Conservation (phyloP, 2,113 vertebrate genomes). For the Hystrix brachyura region DNA sequence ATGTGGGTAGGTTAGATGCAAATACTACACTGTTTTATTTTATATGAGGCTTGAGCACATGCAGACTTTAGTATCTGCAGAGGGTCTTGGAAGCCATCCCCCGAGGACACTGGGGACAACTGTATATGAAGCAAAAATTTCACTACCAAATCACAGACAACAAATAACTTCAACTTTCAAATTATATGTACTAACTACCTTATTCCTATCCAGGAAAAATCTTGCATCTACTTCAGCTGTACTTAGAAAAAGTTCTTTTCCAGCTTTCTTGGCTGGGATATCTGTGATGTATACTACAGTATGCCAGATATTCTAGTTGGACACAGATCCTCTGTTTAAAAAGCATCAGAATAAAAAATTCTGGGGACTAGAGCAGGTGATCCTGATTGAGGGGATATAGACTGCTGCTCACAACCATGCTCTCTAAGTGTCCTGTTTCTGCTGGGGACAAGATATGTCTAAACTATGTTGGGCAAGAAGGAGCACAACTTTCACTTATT, state of each 20-base stretch:
- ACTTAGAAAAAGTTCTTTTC: neutral
- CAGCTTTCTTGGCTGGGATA: neutral
- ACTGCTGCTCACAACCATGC: neutral
- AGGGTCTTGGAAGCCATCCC: neutral
- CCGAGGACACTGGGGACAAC: neutral
- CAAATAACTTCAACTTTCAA: conserved; percentile 35
- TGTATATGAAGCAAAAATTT: neutral
- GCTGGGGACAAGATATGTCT: neutral
- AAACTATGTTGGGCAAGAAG: neutral
- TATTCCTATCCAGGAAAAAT: neutral
- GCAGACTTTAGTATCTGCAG: neutral
- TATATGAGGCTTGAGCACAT: neutral
- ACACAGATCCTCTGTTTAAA: neutral
- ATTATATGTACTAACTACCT: neutral
- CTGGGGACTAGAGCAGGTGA: neutral
- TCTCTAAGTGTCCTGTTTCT: neutral
- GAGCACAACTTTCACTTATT: neutral
- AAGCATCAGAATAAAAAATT: neutral
- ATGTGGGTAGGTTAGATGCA: neutral
- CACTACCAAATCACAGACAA: neutral
- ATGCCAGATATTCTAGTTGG: neutral
- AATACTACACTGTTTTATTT: neutral
- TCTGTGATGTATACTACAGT: neutral
- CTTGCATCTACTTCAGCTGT: neutral
- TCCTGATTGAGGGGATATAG: neutral